phyloP scores from a whole-genome alignment of 2,797 vertebrate species.

The Brotogeris chrysoptera region DNA sequence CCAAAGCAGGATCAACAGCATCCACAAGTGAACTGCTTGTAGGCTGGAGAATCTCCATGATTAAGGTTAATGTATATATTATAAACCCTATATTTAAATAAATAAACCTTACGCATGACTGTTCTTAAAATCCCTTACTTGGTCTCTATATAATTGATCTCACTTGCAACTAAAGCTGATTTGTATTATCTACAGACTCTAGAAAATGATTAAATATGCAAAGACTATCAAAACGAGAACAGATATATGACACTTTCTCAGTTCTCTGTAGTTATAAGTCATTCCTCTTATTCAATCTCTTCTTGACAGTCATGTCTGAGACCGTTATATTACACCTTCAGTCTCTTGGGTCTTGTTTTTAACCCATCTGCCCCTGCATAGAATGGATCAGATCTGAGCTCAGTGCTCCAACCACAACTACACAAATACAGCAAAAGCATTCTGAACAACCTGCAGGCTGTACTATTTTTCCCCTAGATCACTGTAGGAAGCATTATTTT shows the following conservation, averaged over 20 bases:
- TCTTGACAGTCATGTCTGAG: neutral
- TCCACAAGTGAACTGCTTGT: neutral
- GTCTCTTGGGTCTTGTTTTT: neutral
- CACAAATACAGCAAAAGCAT: accelerated
- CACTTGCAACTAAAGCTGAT: neutral
- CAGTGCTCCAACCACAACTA: accelerated
- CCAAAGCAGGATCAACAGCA: neutral
- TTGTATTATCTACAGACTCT: neutral
- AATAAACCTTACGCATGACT: neutral
- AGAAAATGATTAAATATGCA: neutral
- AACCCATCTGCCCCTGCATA: neutral
- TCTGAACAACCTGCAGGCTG: neutral
- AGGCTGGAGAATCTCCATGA: neutral
- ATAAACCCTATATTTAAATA: neutral
- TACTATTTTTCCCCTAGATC: neutral
- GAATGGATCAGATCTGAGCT: neutral
- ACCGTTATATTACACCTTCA: neutral
- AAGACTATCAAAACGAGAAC: neutral
- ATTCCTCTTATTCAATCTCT: neutral
- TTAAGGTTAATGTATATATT: neutral
- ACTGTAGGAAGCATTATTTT: neutral
- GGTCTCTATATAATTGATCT: neutral
- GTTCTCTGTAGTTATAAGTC: neutral
- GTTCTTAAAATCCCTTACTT: neutral
- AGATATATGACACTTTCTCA: neutral